Conservation (phyloP, 2,797 vertebrate species). For the Bryconaethiops microstoma region DNA sequence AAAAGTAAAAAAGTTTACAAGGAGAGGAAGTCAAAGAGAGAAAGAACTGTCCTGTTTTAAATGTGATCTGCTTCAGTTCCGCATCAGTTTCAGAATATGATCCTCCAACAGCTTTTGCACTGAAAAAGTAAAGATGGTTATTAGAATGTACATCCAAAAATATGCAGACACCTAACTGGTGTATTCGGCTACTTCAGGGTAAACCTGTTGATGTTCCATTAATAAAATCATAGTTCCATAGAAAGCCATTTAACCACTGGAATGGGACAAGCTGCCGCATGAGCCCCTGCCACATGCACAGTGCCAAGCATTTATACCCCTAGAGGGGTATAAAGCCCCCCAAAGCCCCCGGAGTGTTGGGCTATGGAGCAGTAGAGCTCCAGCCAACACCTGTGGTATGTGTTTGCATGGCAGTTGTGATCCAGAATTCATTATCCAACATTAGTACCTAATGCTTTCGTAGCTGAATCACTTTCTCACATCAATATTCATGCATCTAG, state of each 20-base stretch:
- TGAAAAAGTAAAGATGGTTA: conserved; percentile 57
- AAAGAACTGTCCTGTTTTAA: background rate
- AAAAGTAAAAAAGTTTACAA: conserved; percentile 27
- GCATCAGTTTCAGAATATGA: conserved; percentile 89
- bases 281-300: background rate
- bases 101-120: conserved; percentile 94
- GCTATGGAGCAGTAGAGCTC: background rate
- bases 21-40: background rate
- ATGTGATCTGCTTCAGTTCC: conserved; percentile 65
- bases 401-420: background rate
- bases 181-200: background rate
- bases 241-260: background rate
- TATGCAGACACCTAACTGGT: background rate
- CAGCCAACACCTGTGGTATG: background rate
- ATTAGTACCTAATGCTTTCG: background rate
- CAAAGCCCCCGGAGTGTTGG: background rate
- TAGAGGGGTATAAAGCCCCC: background rate
- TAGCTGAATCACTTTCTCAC: background rate
- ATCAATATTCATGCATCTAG: background rate
- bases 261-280: no score
- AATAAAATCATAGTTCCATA: background rate
- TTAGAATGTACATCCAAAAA: background rate
- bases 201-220: no score
- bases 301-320: background rate
- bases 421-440: background rate